Conservation (phyloP, 2,797 vertebrate genomes). For the Eulemur rubriventer region DNA sequence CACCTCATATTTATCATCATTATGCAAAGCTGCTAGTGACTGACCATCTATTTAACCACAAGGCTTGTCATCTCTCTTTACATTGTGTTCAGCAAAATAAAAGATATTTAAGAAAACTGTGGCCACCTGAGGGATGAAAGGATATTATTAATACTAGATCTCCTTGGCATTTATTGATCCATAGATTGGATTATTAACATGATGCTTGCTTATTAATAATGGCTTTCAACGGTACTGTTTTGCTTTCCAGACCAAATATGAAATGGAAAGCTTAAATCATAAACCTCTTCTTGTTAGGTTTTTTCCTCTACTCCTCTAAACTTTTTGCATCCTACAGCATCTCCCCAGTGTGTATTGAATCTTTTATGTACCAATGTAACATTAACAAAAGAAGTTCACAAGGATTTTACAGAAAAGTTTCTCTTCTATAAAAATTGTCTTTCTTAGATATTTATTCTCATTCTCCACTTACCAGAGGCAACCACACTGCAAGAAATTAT, state of each 20-base stretch:
- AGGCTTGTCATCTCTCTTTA: constrained; percentile 34
- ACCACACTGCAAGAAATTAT: not conserved
- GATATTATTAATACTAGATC: constrained; percentile 37
- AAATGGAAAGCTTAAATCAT: not conserved
- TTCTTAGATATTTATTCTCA: constrained; percentile 53
- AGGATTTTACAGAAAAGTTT: constrained; percentile 65
- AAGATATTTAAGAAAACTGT: constrained; percentile 6
- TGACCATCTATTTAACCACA: constrained; percentile 32
- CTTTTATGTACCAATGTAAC: constrained; percentile 51
- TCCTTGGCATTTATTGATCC: constrained; percentile 48
- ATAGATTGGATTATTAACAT: constrained; percentile 45
- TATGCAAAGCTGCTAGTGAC: constrained; percentile 25
- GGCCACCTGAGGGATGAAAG: not conserved
- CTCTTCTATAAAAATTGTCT: constrained; percentile 43
- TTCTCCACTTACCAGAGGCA: constrained; percentile 24
- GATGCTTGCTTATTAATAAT: constrained; percentile 21
- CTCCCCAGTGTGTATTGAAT: constrained; percentile 37
- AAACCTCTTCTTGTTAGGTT: not conserved
- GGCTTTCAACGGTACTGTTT: not conserved
- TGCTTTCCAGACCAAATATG: not conserved
- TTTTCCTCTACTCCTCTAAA: constrained; percentile 20
- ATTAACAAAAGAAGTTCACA: constrained; percentile 66
- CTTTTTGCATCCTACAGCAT: not conserved
- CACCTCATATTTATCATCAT: constrained; percentile 66
- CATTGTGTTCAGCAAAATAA: constrained; percentile 41